Percentiles rank a stretch among this genome's conserved stretches.
These are phyloP conservation scores for Propithecus deckenii DNA, from an alignment of 2,797 vertebrate genomes.

Conservation along the genomic window DNA sequence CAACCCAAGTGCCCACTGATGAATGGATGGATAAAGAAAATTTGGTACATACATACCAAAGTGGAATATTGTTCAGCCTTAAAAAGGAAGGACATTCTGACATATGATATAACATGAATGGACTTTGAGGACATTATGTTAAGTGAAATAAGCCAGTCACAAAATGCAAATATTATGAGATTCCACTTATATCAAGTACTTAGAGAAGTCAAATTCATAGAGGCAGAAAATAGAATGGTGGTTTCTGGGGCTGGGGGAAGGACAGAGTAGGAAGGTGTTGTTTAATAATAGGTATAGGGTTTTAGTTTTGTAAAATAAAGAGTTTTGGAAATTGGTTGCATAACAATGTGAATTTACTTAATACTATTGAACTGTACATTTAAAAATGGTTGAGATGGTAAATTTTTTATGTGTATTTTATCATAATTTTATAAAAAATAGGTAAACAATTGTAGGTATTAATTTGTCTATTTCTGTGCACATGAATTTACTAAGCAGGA, in stretches of 20 bases:
- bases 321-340: background rate
- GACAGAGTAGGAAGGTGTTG: background rate
- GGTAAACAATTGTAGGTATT: background rate
- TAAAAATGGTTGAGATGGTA: background rate
- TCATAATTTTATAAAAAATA: background rate
- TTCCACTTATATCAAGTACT: background rate
- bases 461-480: background rate
- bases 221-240: background rate
- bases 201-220: background rate
- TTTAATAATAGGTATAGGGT: background rate
- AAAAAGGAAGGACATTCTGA: background rate
- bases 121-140: background rate
- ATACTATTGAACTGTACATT: background rate
- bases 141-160: background rate
- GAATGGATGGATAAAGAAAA: background rate
- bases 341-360: background rate
- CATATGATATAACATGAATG: background rate
- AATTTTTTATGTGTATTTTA: background rate
- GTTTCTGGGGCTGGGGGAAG: background rate
- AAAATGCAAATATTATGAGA: background rate
- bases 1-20: background rate
- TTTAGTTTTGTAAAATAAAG: background rate
- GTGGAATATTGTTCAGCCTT: background rate
- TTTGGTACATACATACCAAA: background rate
- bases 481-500: background rate